A percentile compares a stretch with the other conserved stretches of the same genome.
phyloP scores from a whole-genome alignment of 2,113 vertebrate genomes.

The Hirundichthys speculiger region DNA sequence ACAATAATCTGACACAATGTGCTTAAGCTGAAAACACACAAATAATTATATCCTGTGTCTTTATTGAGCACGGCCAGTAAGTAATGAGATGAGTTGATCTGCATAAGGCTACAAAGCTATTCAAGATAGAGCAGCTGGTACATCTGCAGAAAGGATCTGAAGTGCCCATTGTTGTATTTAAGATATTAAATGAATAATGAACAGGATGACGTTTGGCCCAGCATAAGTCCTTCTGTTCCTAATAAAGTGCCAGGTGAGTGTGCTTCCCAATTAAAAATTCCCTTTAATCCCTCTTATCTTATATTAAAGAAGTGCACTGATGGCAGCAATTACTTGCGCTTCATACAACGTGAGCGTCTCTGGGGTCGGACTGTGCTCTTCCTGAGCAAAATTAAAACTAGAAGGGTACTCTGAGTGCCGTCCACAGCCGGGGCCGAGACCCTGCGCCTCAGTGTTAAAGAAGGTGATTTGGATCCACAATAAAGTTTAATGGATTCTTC shows the following conservation, averaged over 20 bases:
- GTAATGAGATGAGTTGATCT: too few species aligned
- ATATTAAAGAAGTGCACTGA: background rate
- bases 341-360: background rate
- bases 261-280: background rate
- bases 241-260: background rate
- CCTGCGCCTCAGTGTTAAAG: background rate
- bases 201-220: background rate
- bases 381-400: background rate
- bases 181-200: background rate
- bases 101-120: too few species aligned
- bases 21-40: too few species aligned
- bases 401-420: conserved; percentile 2
- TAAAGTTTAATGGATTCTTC: background rate
- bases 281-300: background rate
- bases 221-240: background rate
- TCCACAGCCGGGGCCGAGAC: background rate
- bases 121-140: too few species aligned
- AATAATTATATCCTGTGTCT: too few species aligned
- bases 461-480: background rate
- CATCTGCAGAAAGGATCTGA: too few species aligned
- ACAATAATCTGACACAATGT: too few species aligned
- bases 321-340: conserved; percentile 1
- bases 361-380: background rate
- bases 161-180: background rate
- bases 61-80: too few species aligned